These are phyloP conservation scores for Brachystomella parvula DNA, from an alignment of 1,140 invertebrate genomes.

Conservation along the genomic window DNA sequence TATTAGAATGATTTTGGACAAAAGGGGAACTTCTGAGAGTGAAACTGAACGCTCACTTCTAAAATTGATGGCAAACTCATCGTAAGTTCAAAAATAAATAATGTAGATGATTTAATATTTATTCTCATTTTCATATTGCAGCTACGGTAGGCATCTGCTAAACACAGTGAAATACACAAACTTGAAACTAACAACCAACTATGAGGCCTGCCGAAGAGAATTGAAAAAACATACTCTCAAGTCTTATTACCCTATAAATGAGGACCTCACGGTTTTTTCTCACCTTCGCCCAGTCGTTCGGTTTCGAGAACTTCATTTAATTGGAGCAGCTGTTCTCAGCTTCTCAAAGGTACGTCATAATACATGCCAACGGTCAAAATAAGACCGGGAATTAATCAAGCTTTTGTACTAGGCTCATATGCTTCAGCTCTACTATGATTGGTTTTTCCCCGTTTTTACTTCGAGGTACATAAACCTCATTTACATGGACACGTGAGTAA, in stretches of 20 bases:
- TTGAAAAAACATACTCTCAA: background rate
- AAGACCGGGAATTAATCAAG: background rate
- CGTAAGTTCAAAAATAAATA: too few species aligned
- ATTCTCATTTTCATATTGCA: too few species aligned
- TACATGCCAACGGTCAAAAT: background rate
- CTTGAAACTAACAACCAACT: too few species aligned
- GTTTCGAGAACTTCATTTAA: background rate
- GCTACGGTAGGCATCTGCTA: too few species aligned
- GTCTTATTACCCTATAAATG: background rate
- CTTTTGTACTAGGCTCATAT: background rate
- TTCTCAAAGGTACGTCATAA: background rate
- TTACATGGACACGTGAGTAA: background rate
- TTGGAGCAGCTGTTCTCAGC: background rate
- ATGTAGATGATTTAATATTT: too few species aligned
- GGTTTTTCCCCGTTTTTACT: background rate
- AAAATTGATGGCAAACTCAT: too few species aligned
- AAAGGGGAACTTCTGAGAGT: too few species aligned
- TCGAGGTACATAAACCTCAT: background rate
- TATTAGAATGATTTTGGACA: too few species aligned
- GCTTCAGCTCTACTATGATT: background rate
- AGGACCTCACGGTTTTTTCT: background rate
- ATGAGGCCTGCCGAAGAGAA: background rate
- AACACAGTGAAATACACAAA: too few species aligned
- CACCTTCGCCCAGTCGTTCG: background rate
- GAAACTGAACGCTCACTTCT: too few species aligned